These are phyloP conservation scores for Odontothrips loti DNA, from an alignment of 2,888 invertebrate species.

Conservation along the genomic window DNA sequence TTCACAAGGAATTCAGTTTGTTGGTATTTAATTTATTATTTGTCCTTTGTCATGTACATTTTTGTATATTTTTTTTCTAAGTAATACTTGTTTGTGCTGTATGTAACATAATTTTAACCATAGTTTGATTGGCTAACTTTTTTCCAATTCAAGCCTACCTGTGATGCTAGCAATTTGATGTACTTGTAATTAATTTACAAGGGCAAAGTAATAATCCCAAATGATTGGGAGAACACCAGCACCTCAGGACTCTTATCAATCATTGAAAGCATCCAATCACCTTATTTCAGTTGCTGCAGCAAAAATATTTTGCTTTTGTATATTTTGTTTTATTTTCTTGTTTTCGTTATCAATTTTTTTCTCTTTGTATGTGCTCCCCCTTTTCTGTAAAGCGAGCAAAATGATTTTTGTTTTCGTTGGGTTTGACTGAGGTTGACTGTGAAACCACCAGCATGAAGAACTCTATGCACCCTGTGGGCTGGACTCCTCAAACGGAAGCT, in stretches of 20 bases:
- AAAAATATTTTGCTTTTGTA: background rate
- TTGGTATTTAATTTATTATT: background rate
- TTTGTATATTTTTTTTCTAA: conserved; percentile 4
- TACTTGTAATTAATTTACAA: background rate
- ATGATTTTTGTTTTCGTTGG: too few species aligned
- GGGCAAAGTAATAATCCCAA: background rate
- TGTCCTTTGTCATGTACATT: conserved; percentile 13
- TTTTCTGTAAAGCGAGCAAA: too few species aligned
- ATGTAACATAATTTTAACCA: background rate
- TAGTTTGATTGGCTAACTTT: background rate
- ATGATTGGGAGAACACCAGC: background rate
- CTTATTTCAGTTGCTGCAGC: too few species aligned
- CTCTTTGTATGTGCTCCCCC: too few species aligned
- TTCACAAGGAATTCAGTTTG: background rate
- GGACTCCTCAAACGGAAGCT: conserved; percentile 35
- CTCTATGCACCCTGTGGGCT: conserved; percentile 4
- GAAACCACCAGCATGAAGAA: background rate
- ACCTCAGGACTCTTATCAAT: background rate
- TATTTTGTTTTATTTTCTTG: background rate
- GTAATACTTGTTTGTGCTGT: conserved; percentile 8
- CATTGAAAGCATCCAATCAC: background rate
- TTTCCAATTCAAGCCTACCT: conserved; percentile 11
- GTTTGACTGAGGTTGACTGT: conserved; percentile 1
- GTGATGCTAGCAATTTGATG: conserved; percentile 2
- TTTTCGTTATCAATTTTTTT: background rate